Evolutionary conservation across 2,797 vertebrate species (phyloP), one percentile per base, ranked within the genome.

Genomic region (Oophaga sylvatica): DNA sequence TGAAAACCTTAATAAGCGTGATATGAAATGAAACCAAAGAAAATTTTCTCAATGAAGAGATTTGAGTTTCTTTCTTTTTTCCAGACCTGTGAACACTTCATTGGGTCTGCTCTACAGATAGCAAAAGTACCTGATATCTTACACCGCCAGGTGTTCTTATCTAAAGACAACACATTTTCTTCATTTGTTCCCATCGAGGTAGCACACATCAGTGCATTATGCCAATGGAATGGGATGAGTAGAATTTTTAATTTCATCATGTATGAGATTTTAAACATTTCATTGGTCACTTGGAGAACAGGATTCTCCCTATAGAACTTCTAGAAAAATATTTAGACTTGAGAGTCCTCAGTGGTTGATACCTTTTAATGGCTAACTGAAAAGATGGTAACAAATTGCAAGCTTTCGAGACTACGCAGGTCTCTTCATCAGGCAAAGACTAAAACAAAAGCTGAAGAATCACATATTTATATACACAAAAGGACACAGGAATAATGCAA

Each of bases 41-140:
- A 26, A 73, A 85, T 78, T n/a, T 67, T 85, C 71, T 85, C 73
- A 65, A 67, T 76, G 41, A 35, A 60, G n/a, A 59, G 67, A 84
- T 41, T 59, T 73, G 29, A 41, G n/a, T 77, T 48, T 75, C 35
- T 75, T 75, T 75, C 19, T 60, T 35, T 57, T 73, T 45, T 45
- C 19, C 71, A 73, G 71, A 45, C 45, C 71, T 73, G 35, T 73
- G 71, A 73, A 73, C 73, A 53, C 53, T 77, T 56, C 48, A 26
- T 56, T 56, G 75, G 22, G 75, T 77, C 45, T 77, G 75, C 2
- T 77, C 48, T 77, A 56, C 48, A 77, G 48, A 77, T 56, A 56
- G 75, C 20, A 2, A 77, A 56, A 56, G 48, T 56, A 77, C 75
- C 75, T 56, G 48, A 77, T 77, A 77, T 77, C 48, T 56, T 77